Base-by-base conservation (phyloP, 2,888 invertebrate genomes). In the Pandemis cinnamomeana region DNA sequence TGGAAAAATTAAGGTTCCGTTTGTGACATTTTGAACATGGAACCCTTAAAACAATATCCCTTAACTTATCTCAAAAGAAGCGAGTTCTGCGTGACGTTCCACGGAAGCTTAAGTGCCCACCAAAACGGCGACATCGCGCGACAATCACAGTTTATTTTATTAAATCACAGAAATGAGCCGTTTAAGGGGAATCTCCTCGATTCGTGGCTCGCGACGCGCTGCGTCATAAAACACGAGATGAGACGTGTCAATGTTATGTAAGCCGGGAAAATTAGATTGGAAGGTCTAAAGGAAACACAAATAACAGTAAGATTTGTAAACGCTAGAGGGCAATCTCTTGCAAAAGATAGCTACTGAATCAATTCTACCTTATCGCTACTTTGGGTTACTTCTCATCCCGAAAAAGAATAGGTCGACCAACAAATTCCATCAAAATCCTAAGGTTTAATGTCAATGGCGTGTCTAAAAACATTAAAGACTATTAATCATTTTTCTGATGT, bases 141-240 rank as follows among this genome's bases (percentile, higher is more conserved):
- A 53, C 51, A 61, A 69, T 69, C 68, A 61, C 60, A 46, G 68
- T 69, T 61, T 58, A 69, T 27, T 42, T 58, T 60, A 61, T 61
- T 46, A 61, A 69, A 69, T 69, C 68, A 48, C 36, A 41, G 60
- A 7, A 69, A 48, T 41, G 68, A 68, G 68, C 44, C 68, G 46
- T 69, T 69, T 60, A 36, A 46, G 11, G 46, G 48, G 48, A 44
- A 67, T 55, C 64, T 61, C 48, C n/a, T 15, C 42, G 36, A 46
- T 60, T 46, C 48, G 68, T 15, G 46, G 36, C 20, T 46, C 46
- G 6, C 8, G 51, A n/a, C n/a, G 53, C 67, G 63, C n/a, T 20
- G 63, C 13, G 36, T 51, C 67, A n/a, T 69, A 61, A 69, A 69
- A 69, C 60, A 61, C 7, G 67, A 67, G 67, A 67, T 53, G 51